Evolutionary conservation across 2,888 invertebrate genomes (phyloP).

Genomic region (Cataglyphis albicans): DNA sequence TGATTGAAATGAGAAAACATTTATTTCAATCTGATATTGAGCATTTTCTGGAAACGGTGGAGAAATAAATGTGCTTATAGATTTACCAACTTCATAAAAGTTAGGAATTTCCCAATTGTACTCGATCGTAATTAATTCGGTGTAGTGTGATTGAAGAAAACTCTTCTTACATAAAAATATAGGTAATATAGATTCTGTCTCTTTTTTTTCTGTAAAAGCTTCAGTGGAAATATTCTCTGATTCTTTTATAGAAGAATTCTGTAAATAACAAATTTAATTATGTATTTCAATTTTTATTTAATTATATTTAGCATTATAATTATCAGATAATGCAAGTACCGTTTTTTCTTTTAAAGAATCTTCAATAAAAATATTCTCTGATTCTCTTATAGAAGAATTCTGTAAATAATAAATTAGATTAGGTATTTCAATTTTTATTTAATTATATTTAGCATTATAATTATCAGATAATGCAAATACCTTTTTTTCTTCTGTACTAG

Average conservation of each 20-base stretch:
- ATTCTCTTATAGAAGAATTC: background rate
- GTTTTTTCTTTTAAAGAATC: too few relatives aligned
- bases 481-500: too few relatives aligned
- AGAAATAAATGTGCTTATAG: background rate
- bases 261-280: background rate
- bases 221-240: too few relatives aligned
- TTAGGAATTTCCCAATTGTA: background rate
- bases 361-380: too few relatives aligned
- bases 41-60: background rate
- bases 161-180: background rate
- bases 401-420: background rate
- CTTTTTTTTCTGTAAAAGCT: too few relatives aligned
- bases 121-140: background rate
- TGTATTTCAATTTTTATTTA: background rate
- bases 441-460: background rate
- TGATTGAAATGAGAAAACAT: too few relatives aligned
- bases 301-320: background rate
- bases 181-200: background rate
- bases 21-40: background rate
- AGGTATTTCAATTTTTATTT: background rate
- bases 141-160: background rate
- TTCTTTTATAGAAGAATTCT: background rate
- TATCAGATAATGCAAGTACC: background rate
- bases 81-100: background rate
- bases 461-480: background rate